Percentiles rank a stretch among this genome's conserved stretches.
phyloP scores from a whole-genome alignment of 2,113 vertebrate species.

The Platysternon megacephalum region DNA sequence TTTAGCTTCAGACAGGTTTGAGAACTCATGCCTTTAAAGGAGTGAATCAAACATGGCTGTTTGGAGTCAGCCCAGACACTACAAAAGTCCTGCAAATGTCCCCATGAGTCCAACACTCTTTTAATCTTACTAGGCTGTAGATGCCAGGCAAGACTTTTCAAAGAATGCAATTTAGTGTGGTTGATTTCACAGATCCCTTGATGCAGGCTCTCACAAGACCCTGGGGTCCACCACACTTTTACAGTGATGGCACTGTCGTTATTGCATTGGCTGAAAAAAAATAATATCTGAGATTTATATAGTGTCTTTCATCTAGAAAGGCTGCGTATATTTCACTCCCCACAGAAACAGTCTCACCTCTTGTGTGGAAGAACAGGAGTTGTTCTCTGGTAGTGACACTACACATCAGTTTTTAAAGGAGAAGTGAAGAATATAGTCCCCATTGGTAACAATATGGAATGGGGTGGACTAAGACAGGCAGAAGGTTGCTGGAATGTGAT shows the following conservation, averaged over 20 bases:
- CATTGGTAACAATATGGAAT: background rate
- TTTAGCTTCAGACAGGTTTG: background rate
- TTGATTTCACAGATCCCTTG: background rate
- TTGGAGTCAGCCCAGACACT: background rate
- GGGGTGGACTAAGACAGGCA: background rate
- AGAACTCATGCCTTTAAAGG: background rate
- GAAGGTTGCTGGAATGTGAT: background rate
- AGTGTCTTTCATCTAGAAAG: background rate
- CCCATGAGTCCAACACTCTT: background rate
- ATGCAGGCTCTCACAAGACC: background rate
- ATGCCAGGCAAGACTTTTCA: background rate
- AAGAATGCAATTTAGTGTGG: background rate
- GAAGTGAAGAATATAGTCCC: background rate
- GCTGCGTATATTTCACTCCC: accelerated
- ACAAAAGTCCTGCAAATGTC: background rate
- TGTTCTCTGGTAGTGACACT: background rate
- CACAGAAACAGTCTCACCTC: background rate
- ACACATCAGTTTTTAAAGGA: background rate
- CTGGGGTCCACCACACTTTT: background rate
- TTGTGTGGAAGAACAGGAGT: background rate
- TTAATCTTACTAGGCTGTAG: background rate
- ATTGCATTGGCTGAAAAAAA: background rate
- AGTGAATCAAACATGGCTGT: background rate
- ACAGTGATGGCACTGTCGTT: background rate
- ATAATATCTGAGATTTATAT: background rate